Evolutionary conservation across 2,113 vertebrate genomes (phyloP).

Genomic region (Oxyura jamaicensis): DNA sequence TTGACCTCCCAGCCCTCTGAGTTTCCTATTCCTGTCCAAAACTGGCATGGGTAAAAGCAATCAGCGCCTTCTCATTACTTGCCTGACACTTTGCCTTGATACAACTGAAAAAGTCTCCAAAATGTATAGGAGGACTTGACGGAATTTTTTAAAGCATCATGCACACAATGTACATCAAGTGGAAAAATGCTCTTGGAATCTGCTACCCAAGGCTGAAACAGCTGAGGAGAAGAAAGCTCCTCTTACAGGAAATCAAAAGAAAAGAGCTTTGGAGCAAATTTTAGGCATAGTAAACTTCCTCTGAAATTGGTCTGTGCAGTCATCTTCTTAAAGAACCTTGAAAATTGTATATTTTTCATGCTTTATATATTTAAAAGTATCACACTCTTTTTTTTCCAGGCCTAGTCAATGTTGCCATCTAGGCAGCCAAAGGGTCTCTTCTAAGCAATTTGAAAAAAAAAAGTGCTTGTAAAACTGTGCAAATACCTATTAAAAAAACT

Average conservation of each 20-base stretch:
- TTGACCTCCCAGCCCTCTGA: conserved; percentile 56
- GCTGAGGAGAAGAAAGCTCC: background rate
- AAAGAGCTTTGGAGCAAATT: background rate
- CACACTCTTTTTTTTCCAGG: background rate
- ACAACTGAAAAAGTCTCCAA: background rate
- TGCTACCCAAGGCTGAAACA: background rate
- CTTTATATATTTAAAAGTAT: background rate
- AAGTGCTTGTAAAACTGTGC: background rate
- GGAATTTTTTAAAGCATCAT: background rate
- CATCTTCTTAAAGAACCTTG: rapidly evolving
- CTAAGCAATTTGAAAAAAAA: background rate
- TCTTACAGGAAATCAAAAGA: background rate
- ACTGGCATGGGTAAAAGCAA: conserved; percentile 51
- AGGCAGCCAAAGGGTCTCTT: background rate
- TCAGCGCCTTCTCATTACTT: background rate
- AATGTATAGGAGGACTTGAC: background rate
- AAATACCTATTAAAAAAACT: background rate
- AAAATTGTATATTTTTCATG: background rate
- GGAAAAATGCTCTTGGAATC: background rate
- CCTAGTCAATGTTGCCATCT: background rate
- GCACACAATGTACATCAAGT: background rate
- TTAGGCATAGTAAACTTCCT: background rate
- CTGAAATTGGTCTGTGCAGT: background rate
- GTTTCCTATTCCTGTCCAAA: conserved; percentile 32
- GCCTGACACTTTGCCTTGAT: background rate